Base-by-base conservation (phyloP, 2,888 invertebrate genomes). In the Cremastobaeus sp. region DNA sequence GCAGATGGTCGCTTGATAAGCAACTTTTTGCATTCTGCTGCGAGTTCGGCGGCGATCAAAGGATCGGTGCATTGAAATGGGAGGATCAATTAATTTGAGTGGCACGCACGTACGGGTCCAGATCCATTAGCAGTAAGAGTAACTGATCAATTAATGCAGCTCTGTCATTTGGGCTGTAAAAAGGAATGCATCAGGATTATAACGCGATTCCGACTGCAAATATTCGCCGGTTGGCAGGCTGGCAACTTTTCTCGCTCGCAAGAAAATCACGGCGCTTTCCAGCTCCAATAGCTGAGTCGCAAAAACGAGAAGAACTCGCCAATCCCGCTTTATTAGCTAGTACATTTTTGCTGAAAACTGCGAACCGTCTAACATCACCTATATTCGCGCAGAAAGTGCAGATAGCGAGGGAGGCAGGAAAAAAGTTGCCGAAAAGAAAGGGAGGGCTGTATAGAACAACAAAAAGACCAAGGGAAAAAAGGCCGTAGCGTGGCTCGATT, bases 331-430 rank as follows among this genome's bases (percentile, higher is more conserved):
- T 65, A 65, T 65, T 66, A 57, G 41, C 34, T 17, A 52, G 66
- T 66, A 45, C 43, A 57, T 48, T 66, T 57, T 57, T 48, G 50
- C 35, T 41, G 59, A 30, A 59, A 68, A 68, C 50, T 68, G 34
- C 48, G 32, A 28, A 18, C 30, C 41, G 32, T 64, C 64, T 48
- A 41, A 66, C 57, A 41, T 57, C 48, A 48, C 48, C 39, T 48
- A 41, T 41, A 48, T 39, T 30, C 39, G 48, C 25, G 50, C 12
- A 48, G 39, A 52, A 52, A 45, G 47, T 30, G 32, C 9, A 59
- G 59, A 68, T 50, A 43, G 50, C 30, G 32, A 59, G 43, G 50
- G 28, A 65, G 50, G 11, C 5, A 15, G 32, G 21, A 50, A 68
- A 66, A 57, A 50, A 66, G 50, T 20, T 28, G 25, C 37, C 57